phyloP scores from a whole-genome alignment of 2,888 invertebrate genomes.

The Carterocephalus palaemon region DNA sequence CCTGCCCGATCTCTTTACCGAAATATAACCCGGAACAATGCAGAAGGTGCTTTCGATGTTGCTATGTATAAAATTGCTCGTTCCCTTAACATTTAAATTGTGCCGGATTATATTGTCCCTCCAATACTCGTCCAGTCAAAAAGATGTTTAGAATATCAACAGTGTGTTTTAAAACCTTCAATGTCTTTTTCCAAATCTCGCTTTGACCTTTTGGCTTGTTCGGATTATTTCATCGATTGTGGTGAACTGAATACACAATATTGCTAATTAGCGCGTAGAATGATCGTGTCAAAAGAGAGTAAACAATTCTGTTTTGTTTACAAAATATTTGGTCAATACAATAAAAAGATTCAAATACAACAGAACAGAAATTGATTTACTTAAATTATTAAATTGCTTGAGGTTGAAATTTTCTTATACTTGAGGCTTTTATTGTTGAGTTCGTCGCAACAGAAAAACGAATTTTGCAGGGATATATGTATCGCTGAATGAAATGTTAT shows the following conservation, averaged over 20 bases:
- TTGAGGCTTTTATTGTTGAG: no score
- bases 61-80: slow-evolving; percentile 44
- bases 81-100: slow-evolving; percentile 42
- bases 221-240: slow-evolving; percentile 28
- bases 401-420: no score
- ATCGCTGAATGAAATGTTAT: slow-evolving; percentile 16
- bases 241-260: slow-evolving; percentile 7
- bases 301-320: no score
- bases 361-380: no score
- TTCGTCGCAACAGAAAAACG: slow-evolving; percentile 15
- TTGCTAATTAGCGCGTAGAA: no score
- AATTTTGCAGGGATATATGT: slow-evolving; percentile 14
- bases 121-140: slow-evolving; percentile 58
- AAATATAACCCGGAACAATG: slow-evolving; percentile 43
- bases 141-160: slow-evolving; percentile 36
- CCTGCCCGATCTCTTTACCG: slow-evolving; percentile 29
- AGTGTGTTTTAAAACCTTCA: slow-evolving; percentile 25
- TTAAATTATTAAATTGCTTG: no score
- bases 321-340: no score
- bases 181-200: slow-evolving; percentile 22
- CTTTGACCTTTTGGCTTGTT: slow-evolving; percentile 40
- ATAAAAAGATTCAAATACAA: no score
- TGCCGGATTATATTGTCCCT: slow-evolving; percentile 45
- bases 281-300: no score
- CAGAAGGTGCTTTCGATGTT: slow-evolving; percentile 55